These are phyloP conservation scores for Cryptocephalus primarius DNA, from an alignment of 2,888 invertebrate species.

Conservation along the genomic window DNA sequence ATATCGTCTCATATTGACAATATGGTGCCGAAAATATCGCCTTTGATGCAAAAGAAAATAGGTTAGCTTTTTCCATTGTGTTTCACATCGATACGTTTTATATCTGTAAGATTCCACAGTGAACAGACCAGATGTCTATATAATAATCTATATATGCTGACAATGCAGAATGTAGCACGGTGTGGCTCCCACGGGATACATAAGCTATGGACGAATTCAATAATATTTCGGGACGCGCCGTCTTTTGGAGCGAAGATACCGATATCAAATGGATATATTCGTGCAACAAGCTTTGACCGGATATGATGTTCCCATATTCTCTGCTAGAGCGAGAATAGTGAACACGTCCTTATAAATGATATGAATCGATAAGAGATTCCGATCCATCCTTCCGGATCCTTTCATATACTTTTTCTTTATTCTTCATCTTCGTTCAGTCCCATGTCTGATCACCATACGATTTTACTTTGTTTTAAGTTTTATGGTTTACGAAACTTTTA, in stretches of 20 bases:
- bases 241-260: constrained; percentile 14
- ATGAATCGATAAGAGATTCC: constrained; percentile 14
- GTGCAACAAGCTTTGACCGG: constrained; percentile 5
- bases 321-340: constrained; percentile 29
- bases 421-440: too few species aligned
- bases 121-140: constrained; percentile 40
- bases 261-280: constrained; percentile 12
- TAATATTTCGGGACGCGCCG: constrained; percentile 24
- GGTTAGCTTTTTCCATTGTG: constrained; percentile 14
- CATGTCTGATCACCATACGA: too few species aligned
- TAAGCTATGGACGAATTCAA: constrained; percentile 39
- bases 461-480: too few species aligned
- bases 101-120: constrained; percentile 35
- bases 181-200: constrained; percentile 36
- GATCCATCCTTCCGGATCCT: too few species aligned
- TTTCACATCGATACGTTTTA: constrained; percentile 19
- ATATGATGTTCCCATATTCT: constrained; percentile 24
- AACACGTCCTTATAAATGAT: constrained; percentile 30
- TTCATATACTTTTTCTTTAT: too few species aligned
- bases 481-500: too few species aligned
- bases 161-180: constrained; percentile 37
- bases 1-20: constrained; percentile 19
- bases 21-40: constrained; percentile 19
- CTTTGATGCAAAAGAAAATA: constrained; percentile 16
- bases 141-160: constrained; percentile 43